phyloP scores from a whole-genome alignment of 2,888 invertebrate species.

The Calliphora vomitoria region DNA sequence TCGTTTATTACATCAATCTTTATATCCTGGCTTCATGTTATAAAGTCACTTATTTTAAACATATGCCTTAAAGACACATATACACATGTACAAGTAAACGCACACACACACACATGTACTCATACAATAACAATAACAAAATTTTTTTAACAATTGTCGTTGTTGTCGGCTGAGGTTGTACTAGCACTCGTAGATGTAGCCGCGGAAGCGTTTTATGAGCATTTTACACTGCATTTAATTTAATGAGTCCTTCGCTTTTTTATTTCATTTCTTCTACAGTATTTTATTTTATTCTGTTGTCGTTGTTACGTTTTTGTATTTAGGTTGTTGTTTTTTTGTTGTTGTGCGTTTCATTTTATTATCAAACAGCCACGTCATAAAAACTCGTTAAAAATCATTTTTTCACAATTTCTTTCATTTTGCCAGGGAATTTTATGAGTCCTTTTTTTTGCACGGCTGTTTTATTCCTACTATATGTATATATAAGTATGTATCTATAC shows the following conservation, averaged over 20 bases:
- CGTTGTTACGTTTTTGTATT: slow-evolving; percentile 29
- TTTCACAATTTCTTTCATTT: slow-evolving; percentile 13
- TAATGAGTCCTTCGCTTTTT: slow-evolving; percentile 78
- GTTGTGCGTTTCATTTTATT: slow-evolving; percentile 37
- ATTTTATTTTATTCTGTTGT: slow-evolving; percentile 39
- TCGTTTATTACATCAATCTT: slow-evolving; percentile 47
- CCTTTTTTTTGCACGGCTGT: not conserved
- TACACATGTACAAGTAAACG: not conserved
- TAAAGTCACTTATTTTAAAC: slow-evolving; percentile 55
- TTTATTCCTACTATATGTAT: not conserved
- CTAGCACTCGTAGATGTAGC: slow-evolving; percentile 23
- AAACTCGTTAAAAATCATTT: slow-evolving; percentile 66
- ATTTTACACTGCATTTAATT: slow-evolving; percentile 82
- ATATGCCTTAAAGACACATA: slow-evolving; percentile 51
- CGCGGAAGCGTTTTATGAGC: slow-evolving; percentile 78
- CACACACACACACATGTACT: not conserved
- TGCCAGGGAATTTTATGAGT: slow-evolving; percentile 45
- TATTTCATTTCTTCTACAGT: slow-evolving; percentile 29
- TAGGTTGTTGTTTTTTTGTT: not conserved
- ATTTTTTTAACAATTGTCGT: slow-evolving; percentile 35
- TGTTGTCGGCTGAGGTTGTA: slow-evolving; percentile 29
- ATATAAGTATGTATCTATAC: not conserved
- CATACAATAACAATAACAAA: slow-evolving; percentile 36
- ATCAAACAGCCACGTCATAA: slow-evolving; percentile 70
- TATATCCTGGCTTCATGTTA: slow-evolving; percentile 44